phyloP scores from a whole-genome alignment of 2,888 invertebrate genomes.

The Heteropelma amictum region DNA sequence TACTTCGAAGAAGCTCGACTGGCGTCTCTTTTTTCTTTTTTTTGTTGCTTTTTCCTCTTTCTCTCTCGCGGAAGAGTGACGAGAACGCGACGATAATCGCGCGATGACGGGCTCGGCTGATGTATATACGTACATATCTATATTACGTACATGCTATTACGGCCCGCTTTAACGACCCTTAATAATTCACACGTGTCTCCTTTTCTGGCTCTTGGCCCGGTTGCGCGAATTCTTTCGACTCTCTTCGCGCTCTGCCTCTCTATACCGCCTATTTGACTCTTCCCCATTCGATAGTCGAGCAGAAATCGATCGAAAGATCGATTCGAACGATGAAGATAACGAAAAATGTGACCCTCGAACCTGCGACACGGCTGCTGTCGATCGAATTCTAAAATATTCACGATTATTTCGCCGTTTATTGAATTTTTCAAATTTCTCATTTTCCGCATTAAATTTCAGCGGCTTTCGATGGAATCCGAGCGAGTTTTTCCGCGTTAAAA shows the following conservation, averaged over 20 bases:
- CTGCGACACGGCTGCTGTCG: too few relatives aligned
- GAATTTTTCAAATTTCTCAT: too few relatives aligned
- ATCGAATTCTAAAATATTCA: too few relatives aligned
- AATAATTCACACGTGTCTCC: slow-evolving; percentile 71
- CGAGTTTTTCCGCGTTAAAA: too few relatives aligned
- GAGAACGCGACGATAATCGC: slow-evolving; percentile 32
- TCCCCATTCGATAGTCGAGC: too few relatives aligned
- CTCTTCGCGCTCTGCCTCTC: background rate
- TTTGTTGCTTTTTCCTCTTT: background rate
- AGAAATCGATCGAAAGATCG: too few relatives aligned
- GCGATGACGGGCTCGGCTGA: slow-evolving; percentile 33
- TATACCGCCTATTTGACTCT: background rate
- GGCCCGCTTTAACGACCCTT: slow-evolving; percentile 65
- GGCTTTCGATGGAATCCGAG: too few relatives aligned
- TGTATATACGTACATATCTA: slow-evolving; percentile 14
- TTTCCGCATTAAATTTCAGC: too few relatives aligned
- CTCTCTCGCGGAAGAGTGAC: slow-evolving; percentile 40
- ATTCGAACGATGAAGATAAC: too few relatives aligned
- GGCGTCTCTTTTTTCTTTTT: background rate
- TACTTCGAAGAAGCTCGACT: slow-evolving; percentile 45
- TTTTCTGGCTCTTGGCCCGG: slow-evolving; percentile 41
- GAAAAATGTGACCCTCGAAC: too few relatives aligned
- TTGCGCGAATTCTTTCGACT: slow-evolving; percentile 17
- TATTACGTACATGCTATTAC: slow-evolving; percentile 57
- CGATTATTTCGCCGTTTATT: too few relatives aligned